Evolutionary conservation across 2,113 vertebrate genomes (phyloP).

Genomic region (Setophaga petechia): DNA sequence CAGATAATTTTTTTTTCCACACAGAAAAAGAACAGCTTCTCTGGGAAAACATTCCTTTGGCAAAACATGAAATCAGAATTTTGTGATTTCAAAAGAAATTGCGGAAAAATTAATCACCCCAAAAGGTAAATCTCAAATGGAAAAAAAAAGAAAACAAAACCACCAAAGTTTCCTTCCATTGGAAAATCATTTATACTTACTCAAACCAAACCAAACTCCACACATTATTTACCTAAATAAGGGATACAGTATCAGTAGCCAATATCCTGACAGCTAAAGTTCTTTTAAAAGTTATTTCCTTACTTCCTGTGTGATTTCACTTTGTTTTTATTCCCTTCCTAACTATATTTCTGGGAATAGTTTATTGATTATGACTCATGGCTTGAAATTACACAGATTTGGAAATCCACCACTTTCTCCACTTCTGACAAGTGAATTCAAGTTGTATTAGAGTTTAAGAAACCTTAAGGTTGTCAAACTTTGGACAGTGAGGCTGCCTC

Average conservation of each 20-base stretch:
- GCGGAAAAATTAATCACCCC: not conserved
- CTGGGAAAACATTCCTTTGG: not conserved
- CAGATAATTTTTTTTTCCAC: not conserved
- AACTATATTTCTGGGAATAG: constrained; percentile 30
- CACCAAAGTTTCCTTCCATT: not conserved
- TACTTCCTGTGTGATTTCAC: constrained; percentile 32
- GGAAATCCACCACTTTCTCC: not conserved
- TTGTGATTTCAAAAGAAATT: not conserved
- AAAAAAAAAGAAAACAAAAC: not conserved
- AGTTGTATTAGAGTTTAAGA: not conserved
- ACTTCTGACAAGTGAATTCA: constrained; percentile 3
- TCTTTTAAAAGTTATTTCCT: constrained; percentile 17
- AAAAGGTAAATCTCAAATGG: not conserved
- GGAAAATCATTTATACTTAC: not conserved
- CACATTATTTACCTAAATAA: not conserved
- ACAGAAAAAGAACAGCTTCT: not conserved
- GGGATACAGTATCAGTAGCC: not conserved
- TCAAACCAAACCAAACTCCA: not conserved
- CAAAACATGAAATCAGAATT: not conserved
- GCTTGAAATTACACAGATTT: constrained; percentile 18
- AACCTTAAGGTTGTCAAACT: not conserved
- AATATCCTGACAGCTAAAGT: not conserved
- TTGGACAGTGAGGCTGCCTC: not conserved
- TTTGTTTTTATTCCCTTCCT: constrained; percentile 9
- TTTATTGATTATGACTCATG: constrained; percentile 46